Percentiles rank a stretch among this genome's conserved stretches.
phyloP scores from a whole-genome alignment of 2,113 vertebrate genomes.

The Dicrurus megarhynchus region DNA sequence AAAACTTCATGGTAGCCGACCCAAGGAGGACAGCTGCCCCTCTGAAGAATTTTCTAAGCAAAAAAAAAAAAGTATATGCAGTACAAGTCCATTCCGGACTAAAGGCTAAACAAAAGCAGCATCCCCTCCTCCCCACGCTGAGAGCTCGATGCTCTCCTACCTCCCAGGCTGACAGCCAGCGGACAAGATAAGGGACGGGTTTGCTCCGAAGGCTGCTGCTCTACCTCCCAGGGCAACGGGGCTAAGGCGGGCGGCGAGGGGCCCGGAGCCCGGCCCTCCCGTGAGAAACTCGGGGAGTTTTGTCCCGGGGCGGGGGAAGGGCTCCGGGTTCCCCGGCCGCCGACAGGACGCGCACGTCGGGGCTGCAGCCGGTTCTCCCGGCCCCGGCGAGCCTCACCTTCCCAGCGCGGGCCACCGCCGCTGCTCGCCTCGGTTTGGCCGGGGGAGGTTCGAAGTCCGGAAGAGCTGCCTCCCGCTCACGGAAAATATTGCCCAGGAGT shows the following conservation, averaged over 20 bases:
- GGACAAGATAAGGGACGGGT: background rate
- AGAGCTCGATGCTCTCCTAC: background rate
- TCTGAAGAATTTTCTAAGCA: too few species aligned
- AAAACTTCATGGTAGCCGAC: background rate
- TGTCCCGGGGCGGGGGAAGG: too few species aligned
- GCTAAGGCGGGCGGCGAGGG: background rate
- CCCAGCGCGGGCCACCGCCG: background rate
- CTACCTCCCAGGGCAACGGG: background rate
- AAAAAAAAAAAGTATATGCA: too few species aligned
- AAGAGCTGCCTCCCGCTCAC: background rate
- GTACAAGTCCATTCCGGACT: background rate
- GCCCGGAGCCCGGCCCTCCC: background rate
- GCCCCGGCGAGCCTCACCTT: background rate
- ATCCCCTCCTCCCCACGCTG: background rate
- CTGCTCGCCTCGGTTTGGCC: background rate
- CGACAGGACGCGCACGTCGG: background rate
- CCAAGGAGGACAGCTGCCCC: background rate
- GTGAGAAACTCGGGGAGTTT: background rate
- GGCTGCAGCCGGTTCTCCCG: background rate
- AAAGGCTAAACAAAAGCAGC: background rate
- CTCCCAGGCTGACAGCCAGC: background rate
- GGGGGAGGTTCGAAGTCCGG: background rate
- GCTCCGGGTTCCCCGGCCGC: too few species aligned
- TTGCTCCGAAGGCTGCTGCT: background rate
- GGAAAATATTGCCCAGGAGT: background rate